A percentile compares a stretch with the other conserved stretches of the same genome.
phyloP scores from a whole-genome alignment of 2,797 vertebrate genomes.

The Sebastes kiyomatsui region DNA sequence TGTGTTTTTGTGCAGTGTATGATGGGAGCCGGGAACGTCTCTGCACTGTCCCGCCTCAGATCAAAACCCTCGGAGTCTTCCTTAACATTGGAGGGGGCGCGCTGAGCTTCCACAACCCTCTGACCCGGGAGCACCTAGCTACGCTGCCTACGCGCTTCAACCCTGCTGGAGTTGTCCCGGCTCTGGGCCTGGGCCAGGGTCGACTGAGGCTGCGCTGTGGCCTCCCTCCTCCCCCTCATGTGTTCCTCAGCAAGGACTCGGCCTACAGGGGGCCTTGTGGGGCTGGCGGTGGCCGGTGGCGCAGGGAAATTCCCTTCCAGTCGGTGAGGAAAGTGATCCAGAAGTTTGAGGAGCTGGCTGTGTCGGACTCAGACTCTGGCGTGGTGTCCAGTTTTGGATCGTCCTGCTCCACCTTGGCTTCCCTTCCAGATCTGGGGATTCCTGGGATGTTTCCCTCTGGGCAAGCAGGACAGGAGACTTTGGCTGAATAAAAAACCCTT shows the following conservation, averaged over 20 bases:
- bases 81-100: constrained; percentile 75
- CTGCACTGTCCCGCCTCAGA: constrained; percentile 67
- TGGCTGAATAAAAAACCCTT: constrained; percentile 30
- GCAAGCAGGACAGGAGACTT: too few species aligned
- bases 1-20: constrained; percentile 61
- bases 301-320: constrained; percentile 59
- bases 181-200: constrained; percentile 74
- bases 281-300: constrained; percentile 46
- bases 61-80: constrained; percentile 79
- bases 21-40: constrained; percentile 69
- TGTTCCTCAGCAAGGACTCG: constrained; percentile 71
- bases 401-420: constrained; percentile 56
- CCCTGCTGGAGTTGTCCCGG: constrained; percentile 58
- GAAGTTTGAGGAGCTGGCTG: constrained; percentile 75
- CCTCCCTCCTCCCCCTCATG: constrained; percentile 68
- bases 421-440: constrained; percentile 22
- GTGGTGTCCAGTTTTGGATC: constrained; percentile 67
- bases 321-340: constrained; percentile 71
- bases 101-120: constrained; percentile 77
- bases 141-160: constrained; percentile 72
- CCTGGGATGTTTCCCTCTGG: background rate
- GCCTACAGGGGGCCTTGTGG: constrained; percentile 57
- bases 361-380: constrained; percentile 62
- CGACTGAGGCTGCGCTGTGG: constrained; percentile 67
- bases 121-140: constrained; percentile 76